Percentiles rank a stretch among this genome's conserved stretches.
These are phyloP conservation scores for Myotis pilosus DNA, from an alignment of 2,797 vertebrate genomes.

Conservation along the genomic window DNA sequence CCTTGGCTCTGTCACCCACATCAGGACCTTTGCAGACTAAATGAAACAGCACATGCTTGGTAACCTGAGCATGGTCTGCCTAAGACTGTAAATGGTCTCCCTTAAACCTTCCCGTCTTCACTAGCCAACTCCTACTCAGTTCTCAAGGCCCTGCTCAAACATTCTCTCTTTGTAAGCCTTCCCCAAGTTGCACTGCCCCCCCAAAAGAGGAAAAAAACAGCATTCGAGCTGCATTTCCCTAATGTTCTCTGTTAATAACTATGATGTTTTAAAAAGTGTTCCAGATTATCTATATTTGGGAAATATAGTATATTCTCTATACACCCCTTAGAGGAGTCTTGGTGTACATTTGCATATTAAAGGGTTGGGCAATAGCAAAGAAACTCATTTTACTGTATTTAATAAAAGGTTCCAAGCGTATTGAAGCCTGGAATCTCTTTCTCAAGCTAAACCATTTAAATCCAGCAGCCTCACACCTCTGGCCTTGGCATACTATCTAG, in stretches of 20 bases:
- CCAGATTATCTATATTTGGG: background rate
- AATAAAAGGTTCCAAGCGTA: constrained; percentile 4
- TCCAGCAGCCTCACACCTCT: background rate
- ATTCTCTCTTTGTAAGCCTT: background rate
- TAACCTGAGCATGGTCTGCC: background rate
- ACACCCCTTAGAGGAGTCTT: background rate
- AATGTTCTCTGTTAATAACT: constrained; percentile 2
- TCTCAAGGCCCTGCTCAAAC: background rate
- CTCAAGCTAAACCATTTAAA: constrained; percentile 6
- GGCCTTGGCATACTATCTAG: background rate
- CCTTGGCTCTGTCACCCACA: background rate
- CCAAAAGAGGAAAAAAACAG: background rate
- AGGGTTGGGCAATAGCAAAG: constrained; percentile 29
- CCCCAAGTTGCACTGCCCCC: background rate
- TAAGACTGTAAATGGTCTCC: background rate
- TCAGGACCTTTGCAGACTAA: constrained; percentile 7
- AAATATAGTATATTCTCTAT: background rate
- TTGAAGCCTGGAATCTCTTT: constrained; percentile 22
- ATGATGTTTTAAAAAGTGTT: background rate
- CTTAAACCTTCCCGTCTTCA: background rate
- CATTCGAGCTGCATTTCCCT: background rate
- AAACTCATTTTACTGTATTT: background rate
- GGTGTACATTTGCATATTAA: constrained; percentile 22
- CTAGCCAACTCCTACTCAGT: background rate
- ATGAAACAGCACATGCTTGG: background rate